These are phyloP conservation scores for Crypturellus tataupa DNA, from an alignment of 2,797 vertebrate genomes.

Conservation along the genomic window DNA sequence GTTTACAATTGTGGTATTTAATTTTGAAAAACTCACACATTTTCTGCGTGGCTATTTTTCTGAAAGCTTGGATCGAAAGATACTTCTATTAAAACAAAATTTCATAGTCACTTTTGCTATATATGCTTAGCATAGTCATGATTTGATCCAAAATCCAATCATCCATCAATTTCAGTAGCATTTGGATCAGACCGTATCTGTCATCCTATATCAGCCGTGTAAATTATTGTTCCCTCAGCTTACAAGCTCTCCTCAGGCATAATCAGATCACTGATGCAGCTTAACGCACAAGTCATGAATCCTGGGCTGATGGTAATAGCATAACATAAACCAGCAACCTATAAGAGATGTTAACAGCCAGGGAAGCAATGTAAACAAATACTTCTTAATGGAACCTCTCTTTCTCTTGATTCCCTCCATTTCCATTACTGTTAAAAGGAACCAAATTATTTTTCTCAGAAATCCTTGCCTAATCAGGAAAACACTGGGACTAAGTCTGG, in stretches of 20 bases:
- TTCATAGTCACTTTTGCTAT: neutral
- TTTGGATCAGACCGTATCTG: neutral
- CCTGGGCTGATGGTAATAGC: neutral
- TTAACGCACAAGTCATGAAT: slow-evolving; percentile 37
- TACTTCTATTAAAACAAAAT: neutral
- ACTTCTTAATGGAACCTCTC: neutral
- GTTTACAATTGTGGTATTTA: neutral
- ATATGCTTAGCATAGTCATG: neutral
- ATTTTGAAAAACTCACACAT: neutral
- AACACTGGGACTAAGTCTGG: neutral
- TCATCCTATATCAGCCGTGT: neutral
- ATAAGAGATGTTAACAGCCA: neutral
- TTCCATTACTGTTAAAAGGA: neutral
- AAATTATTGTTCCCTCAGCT: slow-evolving; percentile 9
- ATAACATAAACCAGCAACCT: slow-evolving; percentile 36
- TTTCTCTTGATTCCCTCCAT: neutral
- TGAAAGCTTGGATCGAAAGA: neutral
- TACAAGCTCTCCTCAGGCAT: slow-evolving; percentile 35
- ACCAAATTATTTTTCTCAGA: neutral
- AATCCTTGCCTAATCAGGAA: neutral
- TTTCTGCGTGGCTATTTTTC: neutral
- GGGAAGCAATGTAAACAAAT: neutral
- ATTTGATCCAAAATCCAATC: neutral
- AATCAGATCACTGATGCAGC: slow-evolving; percentile 36
- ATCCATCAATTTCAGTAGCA: neutral